Evolutionary conservation across 1,140 invertebrate genomes (phyloP).

Genomic region (Gonioctena quinquepunctata): DNA sequence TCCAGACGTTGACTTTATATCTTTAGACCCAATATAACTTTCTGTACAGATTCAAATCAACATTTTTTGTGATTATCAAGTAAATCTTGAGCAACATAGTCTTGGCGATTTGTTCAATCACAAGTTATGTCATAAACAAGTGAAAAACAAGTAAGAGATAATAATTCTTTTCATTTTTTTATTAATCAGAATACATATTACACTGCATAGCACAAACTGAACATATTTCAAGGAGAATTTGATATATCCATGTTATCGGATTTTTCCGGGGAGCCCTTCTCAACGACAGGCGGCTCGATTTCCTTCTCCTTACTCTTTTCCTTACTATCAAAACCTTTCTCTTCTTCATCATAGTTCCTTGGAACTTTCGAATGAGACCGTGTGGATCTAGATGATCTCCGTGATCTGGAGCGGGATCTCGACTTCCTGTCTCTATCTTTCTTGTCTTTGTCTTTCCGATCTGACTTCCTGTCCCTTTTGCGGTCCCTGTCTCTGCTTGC

Average conservation of each 20-base stretch:
- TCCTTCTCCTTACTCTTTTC: conserved; percentile 39
- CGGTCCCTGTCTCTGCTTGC: conserved; percentile 41
- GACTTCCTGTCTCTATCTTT: conserved; percentile 39
- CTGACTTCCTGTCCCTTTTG: conserved; percentile 42
- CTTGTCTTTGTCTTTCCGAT: conserved; percentile 31
- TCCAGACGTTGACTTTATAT: too few relatives aligned
- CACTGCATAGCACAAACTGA: background rate
- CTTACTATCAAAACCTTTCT: conserved; percentile 56
- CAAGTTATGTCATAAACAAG: too few relatives aligned
- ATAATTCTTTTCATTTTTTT: too few relatives aligned
- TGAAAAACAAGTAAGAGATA: too few relatives aligned
- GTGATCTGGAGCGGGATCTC: conserved; percentile 38
- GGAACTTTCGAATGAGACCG: conserved; percentile 52
- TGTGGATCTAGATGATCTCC: conserved; percentile 19
- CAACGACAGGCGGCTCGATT: conserved; percentile 37
- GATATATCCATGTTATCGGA: conserved; percentile 67
- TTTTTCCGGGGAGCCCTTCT: conserved; percentile 58
- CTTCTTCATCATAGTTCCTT: conserved; percentile 62
- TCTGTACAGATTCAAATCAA: too few relatives aligned
- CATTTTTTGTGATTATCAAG: too few relatives aligned
- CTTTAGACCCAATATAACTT: too few relatives aligned
- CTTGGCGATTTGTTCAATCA: too few relatives aligned
- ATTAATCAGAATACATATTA: background rate
- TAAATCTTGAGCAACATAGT: too few relatives aligned
- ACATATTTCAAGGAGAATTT: conserved; percentile 48